Conservation (phyloP, 2,797 vertebrate genomes). For the Serranus cabrilla region DNA sequence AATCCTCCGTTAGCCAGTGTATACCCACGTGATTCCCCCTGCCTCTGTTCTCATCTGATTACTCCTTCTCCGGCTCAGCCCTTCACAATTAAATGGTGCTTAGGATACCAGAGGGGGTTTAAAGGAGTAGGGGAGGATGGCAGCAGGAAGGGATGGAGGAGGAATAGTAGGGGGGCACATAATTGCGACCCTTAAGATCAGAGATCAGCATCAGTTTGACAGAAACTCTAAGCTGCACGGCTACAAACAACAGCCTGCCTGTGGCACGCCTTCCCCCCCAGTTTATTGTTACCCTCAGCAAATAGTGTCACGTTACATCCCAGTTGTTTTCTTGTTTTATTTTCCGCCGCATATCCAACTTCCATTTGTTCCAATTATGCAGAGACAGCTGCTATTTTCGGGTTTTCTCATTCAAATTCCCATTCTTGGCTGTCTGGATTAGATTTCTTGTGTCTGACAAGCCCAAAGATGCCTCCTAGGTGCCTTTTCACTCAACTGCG, state of each 20-base stretch:
- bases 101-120: conserved; percentile 76
- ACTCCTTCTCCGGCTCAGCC: conserved; percentile 82
- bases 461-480: conserved; percentile 76
- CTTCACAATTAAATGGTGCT: conserved; percentile 86
- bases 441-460: conserved; percentile 74
- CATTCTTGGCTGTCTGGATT: conserved; percentile 68
- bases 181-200: conserved; percentile 77
- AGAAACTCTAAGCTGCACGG: conserved; percentile 69
- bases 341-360: conserved; percentile 69
- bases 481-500: conserved; percentile 70
- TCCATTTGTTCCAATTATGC: conserved; percentile 82
- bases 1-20: conserved; percentile 80
- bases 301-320: conserved; percentile 68
- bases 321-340: conserved; percentile 69
- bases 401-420: conserved; percentile 66
- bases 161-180: conserved; percentile 60
- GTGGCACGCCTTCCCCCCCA: conserved; percentile 39
- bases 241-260: conserved; percentile 68
- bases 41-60: conserved; percentile 84
- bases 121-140: conserved; percentile 57
- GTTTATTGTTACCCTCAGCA: conserved; percentile 73
- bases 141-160: conserved; percentile 60
- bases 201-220: conserved; percentile 71
- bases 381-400: conserved; percentile 77
- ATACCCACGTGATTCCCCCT: conserved; percentile 77